phyloP scores from a whole-genome alignment of 1,140 invertebrate species.

The Zaprionus capensis region DNA sequence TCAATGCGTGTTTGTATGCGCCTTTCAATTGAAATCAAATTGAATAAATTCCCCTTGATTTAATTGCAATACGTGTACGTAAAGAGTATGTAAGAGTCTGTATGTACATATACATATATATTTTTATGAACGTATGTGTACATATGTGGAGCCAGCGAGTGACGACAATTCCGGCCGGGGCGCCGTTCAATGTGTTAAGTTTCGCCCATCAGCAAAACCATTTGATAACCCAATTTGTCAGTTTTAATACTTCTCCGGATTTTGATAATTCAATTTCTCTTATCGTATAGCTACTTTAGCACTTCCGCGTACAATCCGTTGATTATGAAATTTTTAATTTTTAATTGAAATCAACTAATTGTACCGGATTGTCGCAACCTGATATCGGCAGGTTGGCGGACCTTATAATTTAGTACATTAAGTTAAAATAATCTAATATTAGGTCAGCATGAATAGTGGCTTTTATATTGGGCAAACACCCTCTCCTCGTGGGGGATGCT shows the following conservation, averaged over 20 bases:
- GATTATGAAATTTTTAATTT: neutral
- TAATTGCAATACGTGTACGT: constrained; percentile 63
- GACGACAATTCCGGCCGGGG: constrained; percentile 24
- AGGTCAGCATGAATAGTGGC: neutral
- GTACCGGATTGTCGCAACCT: neutral
- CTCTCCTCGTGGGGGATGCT: too few species aligned
- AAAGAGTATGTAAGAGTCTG: neutral
- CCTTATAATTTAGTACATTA: neutral
- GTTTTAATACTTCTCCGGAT: constrained; percentile 5
- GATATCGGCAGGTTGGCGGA: neutral
- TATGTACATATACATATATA: neutral
- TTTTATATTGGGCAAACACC: neutral
- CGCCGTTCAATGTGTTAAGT: constrained; percentile 6
- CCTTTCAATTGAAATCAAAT: constrained; percentile 79
- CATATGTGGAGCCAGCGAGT: constrained; percentile 8
- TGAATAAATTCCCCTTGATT: constrained; percentile 80
- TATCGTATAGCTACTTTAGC: neutral
- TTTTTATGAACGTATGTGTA: neutral
- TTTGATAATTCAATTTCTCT: constrained; percentile 18
- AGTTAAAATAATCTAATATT: neutral
- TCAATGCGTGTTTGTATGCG: constrained; percentile 60
- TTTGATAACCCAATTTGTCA: constrained; percentile 44
- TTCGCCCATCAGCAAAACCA: constrained; percentile 28
- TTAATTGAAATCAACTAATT: constrained; percentile 6
- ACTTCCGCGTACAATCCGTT: neutral